Evolutionary conservation across 2,113 vertebrate genomes (phyloP).

Genomic region (Chelonoidis abingdonii): DNA sequence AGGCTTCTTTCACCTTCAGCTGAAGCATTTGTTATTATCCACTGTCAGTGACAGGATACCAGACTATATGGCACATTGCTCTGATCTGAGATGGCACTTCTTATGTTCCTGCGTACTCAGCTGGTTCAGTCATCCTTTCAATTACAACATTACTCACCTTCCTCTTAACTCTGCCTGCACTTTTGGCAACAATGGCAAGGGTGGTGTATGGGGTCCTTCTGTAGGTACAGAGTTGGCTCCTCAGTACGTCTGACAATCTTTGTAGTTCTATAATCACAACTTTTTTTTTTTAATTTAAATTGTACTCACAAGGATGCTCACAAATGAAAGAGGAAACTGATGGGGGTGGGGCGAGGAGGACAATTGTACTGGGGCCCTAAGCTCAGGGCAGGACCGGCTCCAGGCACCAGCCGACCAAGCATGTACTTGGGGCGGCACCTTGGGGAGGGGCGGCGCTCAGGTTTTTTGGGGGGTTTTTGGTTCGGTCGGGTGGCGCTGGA

Average conservation of each 20-base stretch:
- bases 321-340: not conserved
- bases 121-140: not conserved
- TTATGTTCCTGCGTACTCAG: not conserved
- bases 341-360: not conserved
- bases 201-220: not conserved
- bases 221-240: not conserved
- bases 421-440: no score
- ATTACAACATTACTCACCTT: not conserved
- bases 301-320: not conserved
- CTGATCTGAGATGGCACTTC: accelerated
- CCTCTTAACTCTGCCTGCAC: not conserved
- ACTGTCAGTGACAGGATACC: accelerated
- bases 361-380: not conserved
- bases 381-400: not conserved
- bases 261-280: not conserved
- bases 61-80: accelerated
- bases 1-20: not conserved
- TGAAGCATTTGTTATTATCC: not conserved
- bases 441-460: no score
- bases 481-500: no score
- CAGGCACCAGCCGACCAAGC: no score
- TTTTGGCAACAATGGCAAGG: accelerated
- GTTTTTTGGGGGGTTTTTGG: no score
- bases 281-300: not conserved
- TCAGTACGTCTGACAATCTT: not conserved